Evolutionary conservation across 1,140 invertebrate species (phyloP).

Genomic region (Pinna nobilis): DNA sequence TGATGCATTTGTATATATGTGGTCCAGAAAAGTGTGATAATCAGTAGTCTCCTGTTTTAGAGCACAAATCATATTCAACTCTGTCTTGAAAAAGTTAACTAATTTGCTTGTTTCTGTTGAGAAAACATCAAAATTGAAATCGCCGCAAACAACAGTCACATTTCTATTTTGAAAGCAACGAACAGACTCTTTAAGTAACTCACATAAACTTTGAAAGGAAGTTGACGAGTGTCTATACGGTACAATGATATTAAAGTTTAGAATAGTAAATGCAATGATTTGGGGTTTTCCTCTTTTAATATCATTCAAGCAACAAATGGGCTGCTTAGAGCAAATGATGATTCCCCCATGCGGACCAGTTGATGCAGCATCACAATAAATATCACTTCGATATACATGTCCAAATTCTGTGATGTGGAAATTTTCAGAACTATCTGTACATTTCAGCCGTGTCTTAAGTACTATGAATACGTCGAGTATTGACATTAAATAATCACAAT

Average conservation of each 20-base stretch:
- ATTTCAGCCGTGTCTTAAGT: slow-evolving; percentile 11
- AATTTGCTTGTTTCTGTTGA: not conserved
- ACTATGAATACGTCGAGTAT: slow-evolving; percentile 16
- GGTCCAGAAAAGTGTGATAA: slow-evolving; percentile 15
- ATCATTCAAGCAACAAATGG: not conserved
- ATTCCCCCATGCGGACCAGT: slow-evolving; percentile 20
- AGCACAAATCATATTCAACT: not conserved
- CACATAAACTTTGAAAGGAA: not conserved
- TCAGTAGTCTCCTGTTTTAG: slow-evolving; percentile 21
- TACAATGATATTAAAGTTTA: not conserved
- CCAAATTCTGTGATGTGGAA: slow-evolving; percentile 2
- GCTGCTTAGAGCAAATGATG: slow-evolving; percentile 3
- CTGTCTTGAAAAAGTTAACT: not conserved
- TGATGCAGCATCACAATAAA: not conserved
- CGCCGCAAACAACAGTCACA: not conserved
- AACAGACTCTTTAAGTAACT: not conserved
- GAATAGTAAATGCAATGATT: not conserved
- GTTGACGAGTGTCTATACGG: not conserved
- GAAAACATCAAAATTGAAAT: slow-evolving; percentile 24
- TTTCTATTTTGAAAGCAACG: not conserved
- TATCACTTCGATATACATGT: not conserved
- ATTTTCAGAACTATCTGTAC: slow-evolving; percentile 11
- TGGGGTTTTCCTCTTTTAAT: slow-evolving; percentile 12
- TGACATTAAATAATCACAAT: not conserved
- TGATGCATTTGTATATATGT: slow-evolving; percentile 5